Conservation (phyloP, 2,797 vertebrate species). For the Enteromius trimaculatus region DNA sequence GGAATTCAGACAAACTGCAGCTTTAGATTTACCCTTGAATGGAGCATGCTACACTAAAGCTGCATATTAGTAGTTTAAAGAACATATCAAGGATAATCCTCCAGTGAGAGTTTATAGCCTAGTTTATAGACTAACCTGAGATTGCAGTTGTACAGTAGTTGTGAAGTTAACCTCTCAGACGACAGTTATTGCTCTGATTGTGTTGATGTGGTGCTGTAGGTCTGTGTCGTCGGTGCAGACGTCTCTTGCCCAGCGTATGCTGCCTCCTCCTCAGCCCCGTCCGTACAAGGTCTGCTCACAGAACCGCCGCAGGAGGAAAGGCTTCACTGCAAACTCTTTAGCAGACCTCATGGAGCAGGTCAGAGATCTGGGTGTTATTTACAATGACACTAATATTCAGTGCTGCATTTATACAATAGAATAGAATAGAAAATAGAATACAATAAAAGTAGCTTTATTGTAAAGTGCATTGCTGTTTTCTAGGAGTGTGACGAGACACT, state of each 20-base stretch:
- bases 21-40: neutral
- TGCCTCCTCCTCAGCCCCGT: slow-evolving; percentile 73
- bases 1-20: neutral
- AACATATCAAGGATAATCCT: neutral
- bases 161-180: neutral
- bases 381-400: neutral
- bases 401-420: neutral
- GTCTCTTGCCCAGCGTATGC: slow-evolving; percentile 73
- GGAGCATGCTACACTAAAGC: neutral
- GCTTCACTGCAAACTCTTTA: slow-evolving; percentile 78
- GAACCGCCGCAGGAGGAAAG: slow-evolving; percentile 75
- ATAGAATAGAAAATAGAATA: neutral
- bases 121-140: too few species aligned
- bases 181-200: neutral
- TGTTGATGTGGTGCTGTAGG: slow-evolving; percentile 8
- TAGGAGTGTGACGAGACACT: too few species aligned
- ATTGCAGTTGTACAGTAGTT: neutral
- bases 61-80: neutral
- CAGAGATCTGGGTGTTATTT: neutral
- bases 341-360: slow-evolving; percentile 84
- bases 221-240: slow-evolving; percentile 32
- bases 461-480: neutral
- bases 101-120: too few species aligned
- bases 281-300: slow-evolving; percentile 81
- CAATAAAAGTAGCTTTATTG: neutral